Percentiles rank a stretch among this genome's conserved stretches.
These are phyloP conservation scores for Aplochiton taeniatus DNA, from an alignment of 2,797 vertebrate genomes.

Conservation along the genomic window DNA sequence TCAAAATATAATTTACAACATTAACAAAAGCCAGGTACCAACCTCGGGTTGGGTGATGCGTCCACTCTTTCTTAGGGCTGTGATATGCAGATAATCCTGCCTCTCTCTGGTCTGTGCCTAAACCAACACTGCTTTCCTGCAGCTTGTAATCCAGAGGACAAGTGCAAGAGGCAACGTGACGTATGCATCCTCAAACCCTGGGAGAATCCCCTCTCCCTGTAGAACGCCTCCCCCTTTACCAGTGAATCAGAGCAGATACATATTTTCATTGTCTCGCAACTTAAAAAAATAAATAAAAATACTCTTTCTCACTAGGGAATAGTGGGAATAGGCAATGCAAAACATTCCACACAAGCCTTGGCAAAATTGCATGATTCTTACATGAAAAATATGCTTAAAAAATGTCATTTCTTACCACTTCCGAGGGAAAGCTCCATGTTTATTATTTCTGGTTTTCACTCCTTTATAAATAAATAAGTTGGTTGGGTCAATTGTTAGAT, in stretches of 20 bases:
- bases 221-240: constrained; percentile 71
- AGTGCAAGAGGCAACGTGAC: constrained; percentile 60
- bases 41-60: constrained; percentile 43
- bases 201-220: constrained; percentile 57
- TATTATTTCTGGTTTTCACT: no score
- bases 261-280: constrained; percentile 50
- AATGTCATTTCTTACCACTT: no score
- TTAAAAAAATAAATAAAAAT: constrained; percentile 19
- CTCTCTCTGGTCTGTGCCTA: constrained; percentile 37
- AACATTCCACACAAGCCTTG: background rate
- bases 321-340: background rate
- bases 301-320: background rate
- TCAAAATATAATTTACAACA: background rate
- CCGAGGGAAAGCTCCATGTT: no score
- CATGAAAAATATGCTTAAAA: no score
- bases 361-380: background rate
- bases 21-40: constrained; percentile 39
- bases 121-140: constrained; percentile 45
- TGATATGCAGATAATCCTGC: constrained; percentile 44
- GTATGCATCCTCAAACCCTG: constrained; percentile 67
- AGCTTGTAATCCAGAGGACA: constrained; percentile 56
- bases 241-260: constrained; percentile 72
- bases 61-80: constrained; percentile 29
- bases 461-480: no score
- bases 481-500: no score